A percentile compares a stretch with the other conserved stretches of the same genome.
Conservation (phyloP, 2,888 invertebrate genomes). For the Tetragonula carbonaria region DNA sequence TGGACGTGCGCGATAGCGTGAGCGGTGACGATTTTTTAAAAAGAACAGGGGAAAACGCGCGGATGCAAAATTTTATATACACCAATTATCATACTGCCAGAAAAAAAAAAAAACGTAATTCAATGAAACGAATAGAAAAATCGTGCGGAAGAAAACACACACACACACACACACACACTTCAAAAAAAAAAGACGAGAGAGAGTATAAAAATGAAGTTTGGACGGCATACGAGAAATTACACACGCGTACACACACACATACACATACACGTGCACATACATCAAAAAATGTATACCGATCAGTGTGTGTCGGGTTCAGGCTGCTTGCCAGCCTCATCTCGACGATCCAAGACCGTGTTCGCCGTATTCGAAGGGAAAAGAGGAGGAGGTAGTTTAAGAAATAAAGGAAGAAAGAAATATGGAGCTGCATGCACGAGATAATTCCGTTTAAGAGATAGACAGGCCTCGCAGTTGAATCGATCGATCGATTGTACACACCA, state of each 20-base stretch:
- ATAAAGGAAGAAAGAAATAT: background rate
- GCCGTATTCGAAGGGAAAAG: slow-evolving; percentile 40
- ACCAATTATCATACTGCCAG: slow-evolving; percentile 80
- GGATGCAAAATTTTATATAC: slow-evolving; percentile 78
- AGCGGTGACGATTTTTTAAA: background rate
- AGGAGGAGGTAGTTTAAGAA: background rate
- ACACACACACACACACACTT: no score
- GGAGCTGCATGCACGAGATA: slow-evolving; percentile 54
- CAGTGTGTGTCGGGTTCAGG: slow-evolving; percentile 53
- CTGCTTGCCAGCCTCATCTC: slow-evolving; percentile 61
- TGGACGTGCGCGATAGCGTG: background rate
- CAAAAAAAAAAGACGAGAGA: background rate
- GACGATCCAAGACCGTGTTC: slow-evolving; percentile 67
- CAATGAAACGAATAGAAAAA: slow-evolving; percentile 56
- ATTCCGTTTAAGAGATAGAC: slow-evolving; percentile 12
- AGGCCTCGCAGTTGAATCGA: slow-evolving; percentile 73
- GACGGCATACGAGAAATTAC: slow-evolving; percentile 9
- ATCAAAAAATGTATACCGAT: background rate
- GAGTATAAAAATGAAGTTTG: slow-evolving; percentile 7
- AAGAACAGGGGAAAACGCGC: background rate
- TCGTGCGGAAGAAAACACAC: slow-evolving; percentile 18
- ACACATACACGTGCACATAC: background rate
- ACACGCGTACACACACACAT: background rate
- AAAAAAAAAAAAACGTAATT: slow-evolving; percentile 53
- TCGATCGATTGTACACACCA: slow-evolving; percentile 58